These are phyloP conservation scores for Equus quagga DNA, from an alignment of 2,113 vertebrate genomes.

Conservation along the genomic window DNA sequence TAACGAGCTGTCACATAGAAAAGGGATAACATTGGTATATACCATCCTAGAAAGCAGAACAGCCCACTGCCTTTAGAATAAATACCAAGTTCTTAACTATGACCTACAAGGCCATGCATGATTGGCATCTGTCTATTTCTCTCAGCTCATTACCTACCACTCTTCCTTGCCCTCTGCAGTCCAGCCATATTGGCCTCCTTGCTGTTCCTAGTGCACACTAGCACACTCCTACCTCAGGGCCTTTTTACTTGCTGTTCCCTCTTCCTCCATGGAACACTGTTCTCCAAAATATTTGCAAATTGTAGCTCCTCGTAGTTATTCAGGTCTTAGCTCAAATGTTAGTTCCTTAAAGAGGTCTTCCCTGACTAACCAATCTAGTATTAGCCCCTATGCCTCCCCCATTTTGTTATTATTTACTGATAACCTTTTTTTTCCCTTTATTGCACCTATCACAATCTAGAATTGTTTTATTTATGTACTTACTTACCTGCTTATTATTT, in stretches of 20 bases:
- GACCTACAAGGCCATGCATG: neutral
- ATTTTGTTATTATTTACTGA: conserved; percentile 30
- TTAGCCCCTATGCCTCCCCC: neutral
- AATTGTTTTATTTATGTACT: neutral
- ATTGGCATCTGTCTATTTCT: neutral
- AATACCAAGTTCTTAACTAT: neutral
- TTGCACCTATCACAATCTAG: neutral
- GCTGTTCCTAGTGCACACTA: neutral
- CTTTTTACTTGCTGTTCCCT: neutral
- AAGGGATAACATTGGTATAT: neutral
- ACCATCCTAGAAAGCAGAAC: neutral
- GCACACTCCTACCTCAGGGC: neutral
- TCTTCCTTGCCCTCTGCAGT: neutral
- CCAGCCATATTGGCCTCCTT: neutral
- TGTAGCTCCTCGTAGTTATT: neutral
- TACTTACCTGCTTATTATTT: neutral
- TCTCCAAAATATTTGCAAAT: neutral
- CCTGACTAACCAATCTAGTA: neutral
- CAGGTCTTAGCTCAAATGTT: neutral
- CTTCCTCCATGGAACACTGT: neutral
- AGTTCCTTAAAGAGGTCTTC: neutral
- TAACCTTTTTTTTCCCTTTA: neutral
- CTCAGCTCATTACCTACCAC: neutral
- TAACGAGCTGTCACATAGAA: neutral
- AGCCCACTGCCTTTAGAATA: neutral